phyloP scores from a whole-genome alignment of 2,888 invertebrate genomes.

The Aspidapion aeneum region DNA sequence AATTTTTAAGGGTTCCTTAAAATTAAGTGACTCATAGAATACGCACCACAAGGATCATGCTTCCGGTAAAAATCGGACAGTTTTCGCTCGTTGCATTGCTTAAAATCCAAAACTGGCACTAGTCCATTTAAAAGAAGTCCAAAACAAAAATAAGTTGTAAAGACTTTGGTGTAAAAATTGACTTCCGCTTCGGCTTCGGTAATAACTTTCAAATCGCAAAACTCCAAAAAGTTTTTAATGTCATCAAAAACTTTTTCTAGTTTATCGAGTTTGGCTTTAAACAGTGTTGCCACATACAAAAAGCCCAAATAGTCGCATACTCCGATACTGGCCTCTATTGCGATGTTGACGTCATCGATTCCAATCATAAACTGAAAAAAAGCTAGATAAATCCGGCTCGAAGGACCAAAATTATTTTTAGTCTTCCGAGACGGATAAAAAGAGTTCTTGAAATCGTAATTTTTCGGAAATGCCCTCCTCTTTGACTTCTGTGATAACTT shows the following conservation, averaged over 20 bases:
- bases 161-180: conserved; percentile 11
- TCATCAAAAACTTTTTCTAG: conserved; percentile 3
- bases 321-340: conserved; percentile 9
- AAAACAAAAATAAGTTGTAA: conserved; percentile 6
- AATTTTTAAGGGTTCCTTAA: no score
- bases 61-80: conserved; percentile 19
- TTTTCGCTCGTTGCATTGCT: conserved; percentile 11
- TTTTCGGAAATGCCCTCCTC: no score
- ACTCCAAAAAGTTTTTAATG: conserved; percentile 11
- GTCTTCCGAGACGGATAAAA: no score
- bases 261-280: conserved; percentile 4
- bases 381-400: no score
- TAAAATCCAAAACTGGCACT: conserved; percentile 4
- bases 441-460: no score
- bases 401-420: no score
- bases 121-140: conserved; percentile 10
- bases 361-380: conserved; percentile 13
- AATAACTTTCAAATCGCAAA: conserved; percentile 6
- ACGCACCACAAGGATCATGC: conserved; percentile 21
- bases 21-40: no score
- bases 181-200: conserved; percentile 13
- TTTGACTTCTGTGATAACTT: conserved; percentile 10
- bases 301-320: conserved; percentile 10
- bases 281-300: conserved; percentile 9
- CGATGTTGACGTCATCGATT: conserved; percentile 15